Conservation (phyloP, 53 echinoderm and acorn worm species). For the Paracentrotus lividus region DNA sequence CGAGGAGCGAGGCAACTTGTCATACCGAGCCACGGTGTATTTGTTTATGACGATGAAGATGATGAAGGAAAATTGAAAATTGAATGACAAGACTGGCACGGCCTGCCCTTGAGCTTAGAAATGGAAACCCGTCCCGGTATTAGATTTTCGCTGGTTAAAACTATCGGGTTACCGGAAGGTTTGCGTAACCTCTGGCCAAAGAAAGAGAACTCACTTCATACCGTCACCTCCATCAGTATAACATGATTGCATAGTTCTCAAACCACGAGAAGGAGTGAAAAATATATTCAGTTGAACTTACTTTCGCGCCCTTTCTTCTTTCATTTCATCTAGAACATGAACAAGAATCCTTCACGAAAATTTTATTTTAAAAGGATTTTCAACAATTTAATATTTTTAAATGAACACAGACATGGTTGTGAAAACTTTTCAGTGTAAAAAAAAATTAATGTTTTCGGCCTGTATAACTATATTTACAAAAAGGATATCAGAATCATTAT, state of each 20-base stretch:
- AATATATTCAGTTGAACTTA: too few relatives aligned
- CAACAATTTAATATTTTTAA: too few relatives aligned
- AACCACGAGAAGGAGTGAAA: background rate
- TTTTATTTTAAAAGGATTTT: too few relatives aligned
- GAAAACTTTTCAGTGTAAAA: too few relatives aligned
- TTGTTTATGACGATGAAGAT: conserved; percentile 44
- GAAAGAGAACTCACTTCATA: conserved; percentile 19
- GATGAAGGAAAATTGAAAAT: conserved; percentile 39
- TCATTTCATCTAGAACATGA: too few relatives aligned
- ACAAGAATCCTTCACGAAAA: too few relatives aligned
- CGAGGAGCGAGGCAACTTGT: background rate
- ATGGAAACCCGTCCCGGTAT: conserved; percentile 57
- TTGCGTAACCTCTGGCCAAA: conserved; percentile 59
- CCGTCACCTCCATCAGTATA: background rate
- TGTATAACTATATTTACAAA: too few relatives aligned
- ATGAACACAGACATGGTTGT: too few relatives aligned
- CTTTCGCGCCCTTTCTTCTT: too few relatives aligned
- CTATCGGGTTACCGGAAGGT: conserved; percentile 59
- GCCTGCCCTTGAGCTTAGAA: conserved; percentile 43
- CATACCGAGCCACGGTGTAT: background rate
- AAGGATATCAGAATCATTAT: too few relatives aligned
- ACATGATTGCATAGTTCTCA: background rate
- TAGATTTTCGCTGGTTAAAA: conserved; percentile 45
- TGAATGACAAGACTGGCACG: conserved; percentile 57
- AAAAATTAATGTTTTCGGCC: too few relatives aligned